Percentiles rank a stretch among this genome's conserved stretches.
These are phyloP conservation scores for Eulemur mongoz DNA, from an alignment of 2,797 vertebrate species.

Conservation along the genomic window DNA sequence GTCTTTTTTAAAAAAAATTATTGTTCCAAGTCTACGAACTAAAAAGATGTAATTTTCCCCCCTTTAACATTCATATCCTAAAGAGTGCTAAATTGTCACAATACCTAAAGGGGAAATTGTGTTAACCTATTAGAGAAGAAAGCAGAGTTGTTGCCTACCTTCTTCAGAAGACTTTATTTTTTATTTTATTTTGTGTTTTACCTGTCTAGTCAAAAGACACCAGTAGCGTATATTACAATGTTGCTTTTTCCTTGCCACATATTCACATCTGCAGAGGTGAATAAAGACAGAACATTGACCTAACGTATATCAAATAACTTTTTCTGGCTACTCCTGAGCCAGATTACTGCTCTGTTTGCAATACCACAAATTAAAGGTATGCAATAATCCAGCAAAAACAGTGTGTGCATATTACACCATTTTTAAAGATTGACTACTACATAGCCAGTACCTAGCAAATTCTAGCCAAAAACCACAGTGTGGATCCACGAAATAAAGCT, in stretches of 20 bases:
- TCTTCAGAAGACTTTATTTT: background rate
- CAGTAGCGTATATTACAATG: background rate
- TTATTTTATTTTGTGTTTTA: background rate
- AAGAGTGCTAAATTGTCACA: background rate
- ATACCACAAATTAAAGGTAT: slow-evolving; percentile 53
- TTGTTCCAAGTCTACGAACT: background rate
- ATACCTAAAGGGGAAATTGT: background rate
- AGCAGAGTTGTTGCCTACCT: background rate
- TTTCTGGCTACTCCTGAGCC: slow-evolving; percentile 2
- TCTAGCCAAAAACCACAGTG: slow-evolving; percentile 54
- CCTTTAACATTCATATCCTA: background rate
- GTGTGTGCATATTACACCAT: slow-evolving; percentile 4
- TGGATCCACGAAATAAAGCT: slow-evolving; percentile 43
- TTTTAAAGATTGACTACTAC: slow-evolving; percentile 45
- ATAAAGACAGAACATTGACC: slow-evolving; percentile 2
- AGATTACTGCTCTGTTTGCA: slow-evolving; percentile 57
- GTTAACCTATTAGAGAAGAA: background rate
- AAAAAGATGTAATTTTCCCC: background rate
- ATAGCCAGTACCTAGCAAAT: background rate
- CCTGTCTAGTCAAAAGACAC: background rate
- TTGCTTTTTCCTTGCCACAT: background rate
- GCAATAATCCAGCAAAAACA: slow-evolving; percentile 58
- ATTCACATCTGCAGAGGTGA: background rate
- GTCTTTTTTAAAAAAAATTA: background rate
- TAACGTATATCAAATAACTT: slow-evolving; percentile 55